Conservation (phyloP, 2,797 vertebrate species). For the Mormyrus proboscirostris region DNA sequence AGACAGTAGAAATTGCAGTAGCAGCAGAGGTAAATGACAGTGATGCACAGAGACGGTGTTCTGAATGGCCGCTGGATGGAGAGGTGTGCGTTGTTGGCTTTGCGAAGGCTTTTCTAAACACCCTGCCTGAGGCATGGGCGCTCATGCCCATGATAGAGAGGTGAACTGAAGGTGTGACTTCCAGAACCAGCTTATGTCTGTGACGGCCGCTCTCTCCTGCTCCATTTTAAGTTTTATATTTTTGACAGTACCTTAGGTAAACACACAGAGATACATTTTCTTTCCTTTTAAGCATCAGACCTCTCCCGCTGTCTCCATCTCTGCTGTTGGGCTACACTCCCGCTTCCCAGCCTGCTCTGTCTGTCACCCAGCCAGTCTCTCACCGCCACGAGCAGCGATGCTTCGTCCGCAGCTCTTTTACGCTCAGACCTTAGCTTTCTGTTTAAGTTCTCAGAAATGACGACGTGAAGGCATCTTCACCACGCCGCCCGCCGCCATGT, state of each 20-base stretch:
- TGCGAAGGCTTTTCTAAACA: slow-evolving; percentile 45
- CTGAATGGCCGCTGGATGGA: slow-evolving; percentile 36
- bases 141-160: slow-evolving; percentile 21
- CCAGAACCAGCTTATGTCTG: slow-evolving; percentile 37
- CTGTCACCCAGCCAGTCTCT: slow-evolving; percentile 57
- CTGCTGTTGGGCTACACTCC: slow-evolving; percentile 78
- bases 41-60: slow-evolving; percentile 13
- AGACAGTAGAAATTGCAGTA: slow-evolving; percentile 25
- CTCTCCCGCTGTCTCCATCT: slow-evolving; percentile 58
- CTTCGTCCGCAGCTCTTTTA: slow-evolving; percentile 81
- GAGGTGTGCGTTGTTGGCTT: slow-evolving; percentile 33
- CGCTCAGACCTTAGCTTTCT: slow-evolving; percentile 36
- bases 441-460: slow-evolving; percentile 55
- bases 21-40: slow-evolving; percentile 11
- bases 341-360: slow-evolving; percentile 58
- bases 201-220: slow-evolving; percentile 30
- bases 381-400: slow-evolving; percentile 91
- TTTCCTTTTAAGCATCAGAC: slow-evolving; percentile 33
- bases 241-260: slow-evolving; percentile 19
- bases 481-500: slow-evolving; percentile 58
- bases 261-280: neutral
- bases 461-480: slow-evolving; percentile 50
- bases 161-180: slow-evolving; percentile 36
- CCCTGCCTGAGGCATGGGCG: neutral
- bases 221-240: slow-evolving; percentile 18